phyloP scores from a whole-genome alignment of 1,140 invertebrate genomes.

The Plectrocnemia conspersa region DNA sequence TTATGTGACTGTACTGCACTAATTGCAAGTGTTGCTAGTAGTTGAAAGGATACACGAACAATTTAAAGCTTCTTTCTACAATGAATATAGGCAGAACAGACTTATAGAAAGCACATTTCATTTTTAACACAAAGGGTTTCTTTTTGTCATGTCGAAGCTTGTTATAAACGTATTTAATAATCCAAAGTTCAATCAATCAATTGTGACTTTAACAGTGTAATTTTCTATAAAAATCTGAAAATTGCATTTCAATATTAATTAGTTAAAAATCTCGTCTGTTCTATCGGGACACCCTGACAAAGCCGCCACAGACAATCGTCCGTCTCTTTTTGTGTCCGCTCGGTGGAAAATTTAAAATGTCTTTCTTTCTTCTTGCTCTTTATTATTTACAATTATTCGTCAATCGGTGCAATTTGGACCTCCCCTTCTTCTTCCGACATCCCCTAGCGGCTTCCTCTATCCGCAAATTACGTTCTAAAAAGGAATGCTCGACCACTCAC shows the following conservation, averaged over 20 bases:
- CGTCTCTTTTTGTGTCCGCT: conserved; percentile 32
- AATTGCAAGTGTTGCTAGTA: conserved; percentile 10
- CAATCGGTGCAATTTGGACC: conserved; percentile 34
- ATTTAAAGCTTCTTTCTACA: conserved; percentile 25
- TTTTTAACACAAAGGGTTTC: too few relatives aligned
- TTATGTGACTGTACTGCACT: conserved; percentile 1
- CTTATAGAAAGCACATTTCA: too few relatives aligned
- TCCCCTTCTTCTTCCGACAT: conserved; percentile 6
- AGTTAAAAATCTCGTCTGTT: too few relatives aligned
- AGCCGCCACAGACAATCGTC: conserved; percentile 30
- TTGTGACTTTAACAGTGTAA: too few relatives aligned
- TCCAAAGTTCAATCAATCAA: too few relatives aligned
- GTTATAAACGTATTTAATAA: too few relatives aligned
- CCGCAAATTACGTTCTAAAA: conserved; percentile 16
- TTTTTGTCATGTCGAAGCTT: too few relatives aligned
- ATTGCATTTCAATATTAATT: too few relatives aligned
- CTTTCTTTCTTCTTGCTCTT: conserved; percentile 26
- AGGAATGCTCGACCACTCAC: conserved; percentile 9
- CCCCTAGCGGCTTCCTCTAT: conserved; percentile 19
- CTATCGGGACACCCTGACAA: conserved; percentile 8
- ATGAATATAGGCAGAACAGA: too few relatives aligned
- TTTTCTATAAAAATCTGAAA: too few relatives aligned
- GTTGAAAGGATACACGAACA: conserved; percentile 28
- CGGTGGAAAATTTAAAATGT: conserved; percentile 35
- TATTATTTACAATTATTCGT: conserved; percentile 37